These are phyloP conservation scores for Drosophila neotestacea DNA, from an alignment of 2,888 invertebrate genomes.

Conservation along the genomic window DNA sequence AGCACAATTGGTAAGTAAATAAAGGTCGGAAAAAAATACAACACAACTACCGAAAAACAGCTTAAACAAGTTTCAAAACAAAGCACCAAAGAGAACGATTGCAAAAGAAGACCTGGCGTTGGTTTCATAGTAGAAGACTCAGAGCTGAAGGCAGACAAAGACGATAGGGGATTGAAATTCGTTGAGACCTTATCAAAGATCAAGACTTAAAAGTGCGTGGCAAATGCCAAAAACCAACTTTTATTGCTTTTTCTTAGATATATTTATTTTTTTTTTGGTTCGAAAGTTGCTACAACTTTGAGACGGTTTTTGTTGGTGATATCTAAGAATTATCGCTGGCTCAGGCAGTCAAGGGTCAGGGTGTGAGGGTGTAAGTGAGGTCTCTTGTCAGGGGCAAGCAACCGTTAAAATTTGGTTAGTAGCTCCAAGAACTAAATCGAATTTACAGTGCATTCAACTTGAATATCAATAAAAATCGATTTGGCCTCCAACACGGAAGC, in stretches of 20 bases:
- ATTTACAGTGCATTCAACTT: conserved; percentile 70
- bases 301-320: conserved; percentile 8
- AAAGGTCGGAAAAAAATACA: conserved; percentile 8
- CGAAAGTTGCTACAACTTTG: conserved; percentile 17
- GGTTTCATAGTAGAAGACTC: not conserved
- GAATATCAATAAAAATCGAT: conserved; percentile 77
- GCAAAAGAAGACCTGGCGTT: conserved; percentile 14
- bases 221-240: conserved; percentile 38
- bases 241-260: conserved; percentile 17
- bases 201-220: conserved; percentile 34
- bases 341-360: conserved; percentile 7
- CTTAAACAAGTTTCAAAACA: conserved; percentile 51
- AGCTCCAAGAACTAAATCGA: conserved; percentile 41
- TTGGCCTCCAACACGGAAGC: conserved; percentile 64
- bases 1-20: conserved; percentile 35
- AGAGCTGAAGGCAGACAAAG: conserved; percentile 8
- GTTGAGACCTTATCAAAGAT: conserved; percentile 36
- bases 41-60: conserved; percentile 9
- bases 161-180: conserved; percentile 24
- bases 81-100: conserved; percentile 25
- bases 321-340: conserved; percentile 25
- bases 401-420: conserved; percentile 23
- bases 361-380: not conserved
- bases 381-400: conserved; percentile 18
- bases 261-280: not conserved